phyloP scores from a whole-genome alignment of 2,797 vertebrate species.

The Alcedo quadribrachys region DNA sequence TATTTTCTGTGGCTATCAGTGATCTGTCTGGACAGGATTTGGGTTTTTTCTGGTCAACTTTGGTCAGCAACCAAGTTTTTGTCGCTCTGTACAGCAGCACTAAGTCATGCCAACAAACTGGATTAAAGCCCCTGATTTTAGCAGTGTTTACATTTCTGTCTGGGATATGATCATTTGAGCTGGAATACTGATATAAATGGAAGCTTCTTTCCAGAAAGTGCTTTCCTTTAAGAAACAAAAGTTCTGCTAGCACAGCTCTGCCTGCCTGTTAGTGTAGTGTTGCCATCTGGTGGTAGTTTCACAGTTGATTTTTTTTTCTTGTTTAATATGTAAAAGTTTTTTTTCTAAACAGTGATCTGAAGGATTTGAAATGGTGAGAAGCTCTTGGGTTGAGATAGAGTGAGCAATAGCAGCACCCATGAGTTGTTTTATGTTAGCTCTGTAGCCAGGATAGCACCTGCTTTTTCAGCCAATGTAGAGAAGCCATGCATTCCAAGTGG shows the following conservation, averaged over 20 bases:
- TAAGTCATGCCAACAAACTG: neutral
- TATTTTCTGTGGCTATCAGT: neutral
- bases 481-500: neutral
- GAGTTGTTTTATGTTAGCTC: neutral
- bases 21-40: neutral
- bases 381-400: neutral
- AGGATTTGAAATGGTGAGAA: neutral
- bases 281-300: constrained; percentile 67
- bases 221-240: constrained; percentile 5
- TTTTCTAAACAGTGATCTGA: neutral
- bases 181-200: neutral
- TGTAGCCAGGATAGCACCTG: neutral
- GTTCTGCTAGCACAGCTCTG: neutral
- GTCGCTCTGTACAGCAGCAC: neutral
- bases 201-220: neutral
- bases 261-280: constrained; percentile 14
- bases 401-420: neutral
- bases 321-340: neutral
- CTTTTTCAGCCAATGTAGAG: neutral
- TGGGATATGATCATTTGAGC: neutral
- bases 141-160: constrained; percentile 2
- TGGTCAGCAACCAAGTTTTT: constrained; percentile 3
- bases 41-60: neutral
- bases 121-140: neutral
- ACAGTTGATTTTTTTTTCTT: neutral